Evolutionary conservation across 2,797 vertebrate species (phyloP), one percentile per base, ranked within the genome.

Genomic region (Hippocampus kuda): DNA sequence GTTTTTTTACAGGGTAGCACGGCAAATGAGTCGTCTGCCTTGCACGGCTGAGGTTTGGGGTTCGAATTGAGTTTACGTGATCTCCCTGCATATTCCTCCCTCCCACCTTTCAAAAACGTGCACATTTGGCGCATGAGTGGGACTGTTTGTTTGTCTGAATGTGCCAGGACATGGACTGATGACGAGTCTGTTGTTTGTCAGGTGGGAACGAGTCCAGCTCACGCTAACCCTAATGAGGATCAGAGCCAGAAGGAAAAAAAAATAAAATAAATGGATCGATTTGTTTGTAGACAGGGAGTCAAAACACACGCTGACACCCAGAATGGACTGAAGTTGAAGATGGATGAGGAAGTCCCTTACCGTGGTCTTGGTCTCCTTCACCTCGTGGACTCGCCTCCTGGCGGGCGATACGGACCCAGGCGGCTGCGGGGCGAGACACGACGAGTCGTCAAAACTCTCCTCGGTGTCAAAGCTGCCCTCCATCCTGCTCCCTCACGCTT

Each of bases 331-430:
- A 64, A 41, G 22, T 41, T 26, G 63, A 9, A 65, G 24, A 63
- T n/a, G 9, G 61, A 42, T 12, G 2, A 65, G 16, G 24, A 65
- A 65, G 42, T 46, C 27, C 91, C 94, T 94, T 88, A 95, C 94
- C 0, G 94, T 95, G 74, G 89, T 92, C 89, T 92, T 94, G 82
- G 89, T 94, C 77, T 95, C 94, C 87, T 93, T 94, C 84, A 89
- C 92, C 87, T 94, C 94, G 84, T 88, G 94, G 87, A 85, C 90
- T 84, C 94, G 94, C 83, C 90, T 93, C 88, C 88, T 94, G 81
- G 93, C 89, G 22, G 94, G 93, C 2, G 94, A 95, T 1, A 92
- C 89, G 34, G 93, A 92, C 48, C 93, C 94, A 27, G 94, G 94
- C 79, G 89, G 92, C 94, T 98, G 95, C 65, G 89, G 91, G 88